These are phyloP conservation scores for Percopsis omiscomaycus DNA, from an alignment of 2,797 vertebrate genomes.

Conservation along the genomic window DNA sequence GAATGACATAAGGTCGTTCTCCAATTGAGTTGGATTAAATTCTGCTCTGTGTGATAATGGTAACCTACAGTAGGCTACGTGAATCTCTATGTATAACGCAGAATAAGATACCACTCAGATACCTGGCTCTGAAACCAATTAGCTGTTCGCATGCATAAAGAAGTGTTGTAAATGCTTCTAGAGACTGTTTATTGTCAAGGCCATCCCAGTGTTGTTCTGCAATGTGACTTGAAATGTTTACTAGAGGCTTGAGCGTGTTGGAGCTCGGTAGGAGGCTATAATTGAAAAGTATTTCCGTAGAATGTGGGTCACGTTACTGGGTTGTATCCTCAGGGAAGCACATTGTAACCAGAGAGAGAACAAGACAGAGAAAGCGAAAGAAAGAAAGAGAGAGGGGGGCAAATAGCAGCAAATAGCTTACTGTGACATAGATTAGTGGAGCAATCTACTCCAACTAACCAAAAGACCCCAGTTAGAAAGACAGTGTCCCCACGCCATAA, in stretches of 20 bases:
- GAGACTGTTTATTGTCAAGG: slow-evolving; percentile 19
- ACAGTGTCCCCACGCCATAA: slow-evolving; percentile 41
- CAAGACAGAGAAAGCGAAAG: slow-evolving; percentile 20
- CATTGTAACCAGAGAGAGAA: slow-evolving; percentile 38
- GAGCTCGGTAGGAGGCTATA: slow-evolving; percentile 25
- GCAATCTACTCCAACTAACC: slow-evolving; percentile 2
- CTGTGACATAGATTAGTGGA: slow-evolving; percentile 4
- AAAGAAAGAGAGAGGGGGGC: not conserved
- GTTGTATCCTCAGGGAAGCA: slow-evolving; percentile 68
- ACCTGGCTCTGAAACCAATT: slow-evolving; percentile 2
- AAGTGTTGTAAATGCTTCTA: slow-evolving; percentile 1
- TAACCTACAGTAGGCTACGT: no score
- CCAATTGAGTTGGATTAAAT: slow-evolving; percentile 10
- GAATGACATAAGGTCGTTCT: slow-evolving; percentile 35
- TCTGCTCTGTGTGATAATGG: no score
- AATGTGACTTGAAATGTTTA: slow-evolving; percentile 40
- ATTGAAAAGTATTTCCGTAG: slow-evolving; percentile 55
- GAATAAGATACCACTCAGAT: not conserved
- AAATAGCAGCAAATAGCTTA: slow-evolving; percentile 4
- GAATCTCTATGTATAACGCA: not conserved
- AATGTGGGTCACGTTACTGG: slow-evolving; percentile 74
- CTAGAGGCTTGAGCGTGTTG: not conserved
- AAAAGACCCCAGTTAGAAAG: slow-evolving; percentile 5
- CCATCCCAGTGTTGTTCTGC: not conserved
- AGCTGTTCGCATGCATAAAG: slow-evolving; percentile 12